Conservation (phyloP, 2,113 vertebrate genomes). For the Stigmatopora nigra region DNA sequence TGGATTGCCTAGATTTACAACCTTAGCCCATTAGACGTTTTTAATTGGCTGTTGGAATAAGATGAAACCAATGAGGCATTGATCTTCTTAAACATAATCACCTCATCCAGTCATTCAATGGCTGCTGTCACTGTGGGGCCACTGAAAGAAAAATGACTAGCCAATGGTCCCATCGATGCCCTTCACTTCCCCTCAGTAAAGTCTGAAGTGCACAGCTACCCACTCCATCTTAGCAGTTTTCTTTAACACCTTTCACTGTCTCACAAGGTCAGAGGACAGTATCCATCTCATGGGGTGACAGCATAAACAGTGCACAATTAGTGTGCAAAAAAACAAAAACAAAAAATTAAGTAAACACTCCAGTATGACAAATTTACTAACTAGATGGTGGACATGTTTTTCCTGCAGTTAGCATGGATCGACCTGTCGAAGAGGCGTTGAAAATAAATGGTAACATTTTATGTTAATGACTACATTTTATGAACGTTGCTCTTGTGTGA, state of each 20-base stretch:
- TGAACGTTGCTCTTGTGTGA: too few species aligned
- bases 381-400: background rate
- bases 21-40: slow-evolving; percentile 57
- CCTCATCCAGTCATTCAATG: slow-evolving; percentile 64
- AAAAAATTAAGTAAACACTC: background rate
- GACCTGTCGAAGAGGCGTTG: too few species aligned
- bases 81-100: slow-evolving; percentile 71
- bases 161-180: slow-evolving; percentile 57
- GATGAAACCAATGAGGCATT: slow-evolving; percentile 65
- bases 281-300: slow-evolving; percentile 47
- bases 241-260: slow-evolving; percentile 57
- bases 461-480: too few species aligned
- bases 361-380: slow-evolving; percentile 4
- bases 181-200: slow-evolving; percentile 63
- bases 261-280: slow-evolving; percentile 49
- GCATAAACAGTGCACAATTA: slow-evolving; percentile 18
- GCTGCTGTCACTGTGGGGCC: slow-evolving; percentile 56
- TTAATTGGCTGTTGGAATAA: slow-evolving; percentile 68
- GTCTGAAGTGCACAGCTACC: slow-evolving; percentile 52
- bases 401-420: too few species aligned
- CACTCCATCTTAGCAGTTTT: slow-evolving; percentile 61
- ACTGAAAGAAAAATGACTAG: slow-evolving; percentile 62
- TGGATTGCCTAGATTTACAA: slow-evolving; percentile 25
- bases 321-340: slow-evolving; percentile 3
- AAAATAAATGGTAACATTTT: too few species aligned